Base-by-base conservation (phyloP, 92 coral and sea anemone species). In the Montipora capitata region DNA sequence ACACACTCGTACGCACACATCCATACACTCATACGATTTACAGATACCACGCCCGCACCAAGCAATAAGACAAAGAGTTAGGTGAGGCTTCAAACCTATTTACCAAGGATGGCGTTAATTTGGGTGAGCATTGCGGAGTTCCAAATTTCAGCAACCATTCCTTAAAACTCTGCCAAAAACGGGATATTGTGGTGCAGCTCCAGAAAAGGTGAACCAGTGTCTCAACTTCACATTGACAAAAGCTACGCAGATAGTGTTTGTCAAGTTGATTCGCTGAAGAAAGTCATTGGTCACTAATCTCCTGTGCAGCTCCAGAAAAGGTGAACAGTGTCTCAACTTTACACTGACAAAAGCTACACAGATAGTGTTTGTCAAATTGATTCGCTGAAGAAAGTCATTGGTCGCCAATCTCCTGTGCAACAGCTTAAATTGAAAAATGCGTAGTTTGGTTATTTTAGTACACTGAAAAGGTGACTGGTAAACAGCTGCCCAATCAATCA, bases 31-130 rank as follows among this genome's bases (percentile, higher is more conserved):
- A n/a, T n/a, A n/a, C n/a, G n/a, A n/a, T n/a, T n/a, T n/a, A n/a
- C n/a, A n/a, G n/a, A n/a, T n/a, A n/a, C n/a, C n/a, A n/a, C n/a
- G n/a, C n/a, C n/a, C n/a, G n/a, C n/a, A n/a, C n/a, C n/a, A n/a
- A n/a, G n/a, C n/a, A n/a, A n/a, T n/a, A n/a, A n/a, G n/a, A n/a
- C n/a, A n/a, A n/a, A n/a, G n/a, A n/a, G n/a, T n/a, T 10, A 10
- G 76, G 51, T 71, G 76, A 71, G 76, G 76, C 54, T 40, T 71
- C 76, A 71, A 71, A 38, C 49, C 49, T 38, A 71, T 39, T n/a
- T 39, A 71, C 54, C 76, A 71, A 71, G 51, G 48, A 71, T 10
- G 76, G 76, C 54, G 76, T 71, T 71, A 71, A 71, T 4, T 71
- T 54, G 76, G 20, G 76, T 39, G 74, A 40, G 74, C 74, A 27